Percentiles rank a stretch among this genome's conserved stretches.
These are phyloP conservation scores for Holotrichia oblita DNA, from an alignment of 1,140 invertebrate species.

Conservation along the genomic window DNA sequence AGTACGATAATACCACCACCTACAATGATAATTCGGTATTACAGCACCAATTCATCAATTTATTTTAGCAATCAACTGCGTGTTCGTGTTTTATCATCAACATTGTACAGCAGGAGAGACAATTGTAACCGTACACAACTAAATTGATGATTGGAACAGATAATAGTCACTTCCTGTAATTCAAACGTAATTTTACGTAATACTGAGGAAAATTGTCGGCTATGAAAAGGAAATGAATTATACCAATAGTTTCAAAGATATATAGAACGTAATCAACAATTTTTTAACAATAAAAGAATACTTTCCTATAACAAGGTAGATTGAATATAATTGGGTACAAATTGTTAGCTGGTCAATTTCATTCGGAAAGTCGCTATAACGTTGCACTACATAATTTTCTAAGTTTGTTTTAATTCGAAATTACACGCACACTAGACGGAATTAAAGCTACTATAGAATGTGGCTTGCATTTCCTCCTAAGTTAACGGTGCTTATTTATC, in stretches of 20 bases:
- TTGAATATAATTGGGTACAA: not conserved
- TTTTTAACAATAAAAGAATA: not conserved
- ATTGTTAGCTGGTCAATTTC: not conserved
- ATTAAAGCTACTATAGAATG: not conserved
- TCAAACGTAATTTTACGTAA: conserved; percentile 29
- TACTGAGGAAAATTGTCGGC: conserved; percentile 6
- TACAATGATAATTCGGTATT: no score
- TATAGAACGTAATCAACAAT: not conserved
- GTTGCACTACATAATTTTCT: conserved; percentile 7
- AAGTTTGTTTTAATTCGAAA: not conserved
- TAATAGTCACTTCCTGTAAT: conserved; percentile 23
- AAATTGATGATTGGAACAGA: conserved; percentile 33
- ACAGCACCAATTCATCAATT: no score
- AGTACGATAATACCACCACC: no score
- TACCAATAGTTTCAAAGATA: not conserved
- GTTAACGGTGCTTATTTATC: conserved; percentile 15
- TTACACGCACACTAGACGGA: not conserved
- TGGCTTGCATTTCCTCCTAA: conserved; percentile 8
- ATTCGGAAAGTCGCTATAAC: not conserved
- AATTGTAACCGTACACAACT: not conserved
- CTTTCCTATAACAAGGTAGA: not conserved
- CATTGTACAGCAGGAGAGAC: not conserved
- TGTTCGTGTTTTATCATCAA: not conserved
- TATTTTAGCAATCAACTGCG: no score
- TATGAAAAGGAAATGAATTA: conserved; percentile 22